Evolutionary conservation across 2,888 invertebrate genomes (phyloP), one percentile per base, ranked within the genome.

Genomic region (Drosophila emarginata): DNA sequence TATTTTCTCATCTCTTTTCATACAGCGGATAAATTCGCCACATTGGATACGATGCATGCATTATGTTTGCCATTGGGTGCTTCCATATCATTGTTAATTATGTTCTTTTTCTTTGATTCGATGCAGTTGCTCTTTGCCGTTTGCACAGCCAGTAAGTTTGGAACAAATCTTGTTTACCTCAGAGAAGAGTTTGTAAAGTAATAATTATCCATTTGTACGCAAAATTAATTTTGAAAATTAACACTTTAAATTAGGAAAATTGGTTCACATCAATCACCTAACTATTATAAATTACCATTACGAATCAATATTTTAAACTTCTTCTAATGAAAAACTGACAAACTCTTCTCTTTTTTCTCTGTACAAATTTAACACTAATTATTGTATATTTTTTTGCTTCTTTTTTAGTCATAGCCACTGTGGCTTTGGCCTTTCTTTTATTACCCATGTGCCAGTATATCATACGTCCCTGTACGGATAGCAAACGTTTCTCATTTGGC

Each of bases 61-160:
- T 94, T 99, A 89, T 98, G 98, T 93, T 94, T 99, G 91, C 99
- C 99, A 67, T 93, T 98, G 76, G 98, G 98, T 89, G 98, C 99
- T 84, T 98, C 98, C 75, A 95, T 98, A 86, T 98, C 98, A 72
- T 94, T 99, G 76, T 95, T 99, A 72, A 95, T 99, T 89, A 99
- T 99, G 98, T 99, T 99, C 93, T 98, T 99, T 94, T 99, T 98
- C 93, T 99, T 99, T 91, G 99, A 99, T 93, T 98, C 98, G 65
- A 98, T 99, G 96, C 99, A 99, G 93, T 97, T 97, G 94, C 95
- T 96, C 85, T 98, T 96, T 93, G 98, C 97, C 77, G 97, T 98
- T 88, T 98, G 98, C 92, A 99, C 99, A 89, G 98, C 99, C 90
- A 97, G 98, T 98, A 92, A 95, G 96, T 94, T 57, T 40, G 15